Conservation (phyloP, 2,113 vertebrate genomes). For the Podarcis muralis region DNA sequence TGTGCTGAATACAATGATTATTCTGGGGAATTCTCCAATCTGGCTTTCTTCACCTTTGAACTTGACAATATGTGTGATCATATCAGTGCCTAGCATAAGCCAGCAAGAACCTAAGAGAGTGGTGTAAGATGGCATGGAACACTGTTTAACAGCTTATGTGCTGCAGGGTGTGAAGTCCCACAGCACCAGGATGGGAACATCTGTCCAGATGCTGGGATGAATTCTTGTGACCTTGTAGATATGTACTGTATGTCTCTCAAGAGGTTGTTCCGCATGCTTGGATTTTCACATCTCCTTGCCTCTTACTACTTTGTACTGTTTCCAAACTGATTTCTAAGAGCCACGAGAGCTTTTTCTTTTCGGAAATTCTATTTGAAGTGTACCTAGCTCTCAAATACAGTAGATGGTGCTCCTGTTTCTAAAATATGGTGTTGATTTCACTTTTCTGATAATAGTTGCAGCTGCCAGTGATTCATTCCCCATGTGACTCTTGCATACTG, state of each 20-base stretch:
- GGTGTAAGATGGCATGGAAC: constrained; percentile 2
- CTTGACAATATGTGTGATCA: not conserved
- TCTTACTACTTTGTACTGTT: not conserved
- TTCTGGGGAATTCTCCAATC: not conserved
- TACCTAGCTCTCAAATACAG: not conserved
- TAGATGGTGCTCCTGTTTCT: not conserved
- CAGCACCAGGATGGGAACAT: not conserved
- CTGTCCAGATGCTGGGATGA: constrained; percentile 28
- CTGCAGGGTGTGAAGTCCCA: not conserved
- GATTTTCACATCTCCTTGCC: not conserved
- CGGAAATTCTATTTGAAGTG: not conserved
- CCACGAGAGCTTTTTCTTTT: not conserved
- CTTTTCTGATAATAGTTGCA: constrained; percentile 10
- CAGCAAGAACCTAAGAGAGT: not conserved
- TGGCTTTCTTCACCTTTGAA: constrained; percentile 14
- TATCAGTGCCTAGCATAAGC: not conserved
- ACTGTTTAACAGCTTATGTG: constrained; percentile 7
- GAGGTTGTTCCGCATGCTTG: not conserved
- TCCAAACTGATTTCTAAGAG: accelerated
- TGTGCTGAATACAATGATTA: not conserved
- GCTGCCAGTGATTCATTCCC: not conserved
- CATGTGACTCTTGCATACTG: constrained; percentile 15
- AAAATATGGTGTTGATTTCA: not conserved
- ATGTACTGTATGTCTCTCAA: not conserved
- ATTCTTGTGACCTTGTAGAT: not conserved